phyloP scores from a whole-genome alignment of 2,113 vertebrate species.

The Menura novaehollandiae region DNA sequence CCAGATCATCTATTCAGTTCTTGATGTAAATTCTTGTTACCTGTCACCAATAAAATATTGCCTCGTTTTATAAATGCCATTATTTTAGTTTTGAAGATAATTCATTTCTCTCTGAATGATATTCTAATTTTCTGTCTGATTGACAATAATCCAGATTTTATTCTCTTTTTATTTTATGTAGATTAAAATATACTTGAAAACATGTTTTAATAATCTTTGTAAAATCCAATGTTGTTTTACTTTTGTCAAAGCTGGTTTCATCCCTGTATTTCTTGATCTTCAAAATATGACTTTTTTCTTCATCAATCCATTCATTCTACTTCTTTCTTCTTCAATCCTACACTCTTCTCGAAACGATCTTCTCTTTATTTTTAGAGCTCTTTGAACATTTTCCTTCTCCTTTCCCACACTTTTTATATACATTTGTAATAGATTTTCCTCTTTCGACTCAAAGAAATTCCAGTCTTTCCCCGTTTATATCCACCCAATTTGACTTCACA shows the following conservation, averaged over 20 bases:
- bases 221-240: neutral
- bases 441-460: neutral
- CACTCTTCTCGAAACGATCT: neutral
- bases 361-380: neutral
- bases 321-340: neutral
- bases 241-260: neutral
- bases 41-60: neutral
- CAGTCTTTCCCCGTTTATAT: neutral
- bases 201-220: neutral
- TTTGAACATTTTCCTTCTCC: neutral
- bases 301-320: neutral
- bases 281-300: accelerated
- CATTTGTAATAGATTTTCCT: neutral
- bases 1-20: neutral
- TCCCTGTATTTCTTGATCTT: neutral
- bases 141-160: neutral
- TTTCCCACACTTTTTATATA: neutral
- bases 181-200: neutral
- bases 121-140: neutral
- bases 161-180: neutral
- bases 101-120: neutral
- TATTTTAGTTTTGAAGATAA: neutral
- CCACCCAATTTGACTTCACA: neutral
- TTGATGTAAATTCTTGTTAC: neutral
- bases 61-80: neutral